Evolutionary conservation across 1,140 invertebrate genomes (phyloP).

Genomic region (Diplogasteroides magnus): DNA sequence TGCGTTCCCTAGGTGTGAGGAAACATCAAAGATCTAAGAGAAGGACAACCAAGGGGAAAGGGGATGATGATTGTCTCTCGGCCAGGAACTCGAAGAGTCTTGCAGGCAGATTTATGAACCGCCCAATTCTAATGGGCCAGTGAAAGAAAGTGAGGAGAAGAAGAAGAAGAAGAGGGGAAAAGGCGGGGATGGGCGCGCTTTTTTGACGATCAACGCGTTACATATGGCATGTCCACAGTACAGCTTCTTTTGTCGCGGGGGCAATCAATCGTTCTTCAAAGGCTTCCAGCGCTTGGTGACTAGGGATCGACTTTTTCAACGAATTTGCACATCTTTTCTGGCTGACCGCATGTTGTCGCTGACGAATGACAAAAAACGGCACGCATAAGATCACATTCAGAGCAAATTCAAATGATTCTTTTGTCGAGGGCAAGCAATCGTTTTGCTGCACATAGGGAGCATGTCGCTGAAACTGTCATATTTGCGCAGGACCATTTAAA

Average conservation of each 20-base stretch:
- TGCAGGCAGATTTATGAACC: conserved; percentile 1
- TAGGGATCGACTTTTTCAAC: conserved; percentile 11
- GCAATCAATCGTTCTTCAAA: conserved; percentile 1
- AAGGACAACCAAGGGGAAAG: neutral
- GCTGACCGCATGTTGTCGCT: neutral
- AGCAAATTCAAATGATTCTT: too few relatives aligned
- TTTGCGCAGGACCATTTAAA: too few relatives aligned
- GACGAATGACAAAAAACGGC: too few relatives aligned
- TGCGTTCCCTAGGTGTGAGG: too few relatives aligned
- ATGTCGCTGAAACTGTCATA: too few relatives aligned
- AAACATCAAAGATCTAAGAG: neutral
- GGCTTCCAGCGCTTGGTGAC: conserved; percentile 6
- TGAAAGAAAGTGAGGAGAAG: conserved; percentile 4
- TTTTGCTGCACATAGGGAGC: too few relatives aligned
- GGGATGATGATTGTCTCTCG: too few relatives aligned
- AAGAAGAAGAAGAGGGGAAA: conserved; percentile 1
- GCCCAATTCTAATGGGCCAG: neutral
- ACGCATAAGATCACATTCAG: too few relatives aligned
- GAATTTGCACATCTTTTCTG: conserved; percentile 1
- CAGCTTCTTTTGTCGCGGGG: neutral
- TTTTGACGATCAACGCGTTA: conserved; percentile 9
- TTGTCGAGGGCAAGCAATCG: too few relatives aligned
- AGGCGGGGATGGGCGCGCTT: conserved; percentile 1
- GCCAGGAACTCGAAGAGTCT: neutral
- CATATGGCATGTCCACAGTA: conserved; percentile 14